Evolutionary conservation across 1,140 invertebrate genomes (phyloP), one percentile per base, ranked within the genome.

Genomic region (Harlomillsia oculata): DNA sequence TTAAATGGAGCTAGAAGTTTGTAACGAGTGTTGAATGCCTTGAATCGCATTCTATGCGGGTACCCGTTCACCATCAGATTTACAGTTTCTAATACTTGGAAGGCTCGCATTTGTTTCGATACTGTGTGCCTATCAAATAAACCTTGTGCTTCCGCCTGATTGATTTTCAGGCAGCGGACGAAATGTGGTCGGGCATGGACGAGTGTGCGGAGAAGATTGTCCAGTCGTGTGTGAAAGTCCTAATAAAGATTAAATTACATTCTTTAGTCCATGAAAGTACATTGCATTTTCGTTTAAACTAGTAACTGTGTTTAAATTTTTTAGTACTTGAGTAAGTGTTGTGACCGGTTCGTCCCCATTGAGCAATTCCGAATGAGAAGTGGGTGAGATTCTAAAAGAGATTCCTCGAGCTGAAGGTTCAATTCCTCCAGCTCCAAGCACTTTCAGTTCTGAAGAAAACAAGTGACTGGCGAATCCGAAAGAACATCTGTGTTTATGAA

Each of bases 401-500:
- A 88, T 81, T 21, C 87, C 87, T 53, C 86, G 71, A 0, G 86
- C 85, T 54, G 72, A 58, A 2, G 74, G 72, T 8, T 87, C 85
- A 21, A 82, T 86, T 60, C 89, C 87, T 53, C 82, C 77, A 3
- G 84, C 82, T 68, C 86, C 88, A 13, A 93, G 72, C 1, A 87
- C 84, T 74, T 92, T 92, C 29, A 95, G 72, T 70, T 97, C 91
- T 34, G 85, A 86, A 0, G 89, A 88, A 71, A 96, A 97, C 1
- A 97, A 74, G 71, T 95, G 90, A 3, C 88, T 91, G 0, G 88
- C 91, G 71, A 97, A 97, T 9, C 91, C 91, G 72, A 96, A 96
- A 67, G 89, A 91, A 70, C 91, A 96, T 36, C 80, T 83, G 60
- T 90, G 84, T 66, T 91, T 90, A 72, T 94, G 89, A 72, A 97